Evolutionary conservation across 2,113 vertebrate genomes (phyloP).

Genomic region (Solea senegalensis): DNA sequence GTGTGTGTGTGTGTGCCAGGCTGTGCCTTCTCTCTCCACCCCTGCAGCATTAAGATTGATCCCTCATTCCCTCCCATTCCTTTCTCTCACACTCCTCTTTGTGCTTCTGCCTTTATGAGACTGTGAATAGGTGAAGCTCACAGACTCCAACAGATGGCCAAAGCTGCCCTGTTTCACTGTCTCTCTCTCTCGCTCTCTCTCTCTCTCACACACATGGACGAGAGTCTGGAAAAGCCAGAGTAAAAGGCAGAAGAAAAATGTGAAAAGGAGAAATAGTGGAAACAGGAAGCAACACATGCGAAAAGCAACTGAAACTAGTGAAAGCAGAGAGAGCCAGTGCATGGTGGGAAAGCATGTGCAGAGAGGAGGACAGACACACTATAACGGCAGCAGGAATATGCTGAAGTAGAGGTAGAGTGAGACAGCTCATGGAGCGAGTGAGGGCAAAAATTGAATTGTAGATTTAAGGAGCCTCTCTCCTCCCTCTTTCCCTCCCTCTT

Average conservation of each 20-base stretch:
- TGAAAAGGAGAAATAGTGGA: conserved; percentile 26
- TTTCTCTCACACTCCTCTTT: conserved; percentile 71
- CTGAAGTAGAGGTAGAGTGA: conserved; percentile 21
- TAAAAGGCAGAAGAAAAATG: conserved; percentile 44
- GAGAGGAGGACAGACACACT: conserved; percentile 7
- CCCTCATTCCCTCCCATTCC: conserved; percentile 78
- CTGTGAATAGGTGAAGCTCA: conserved; percentile 79
- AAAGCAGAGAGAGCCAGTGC: conserved; percentile 6
- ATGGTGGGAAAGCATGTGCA: too few species aligned
- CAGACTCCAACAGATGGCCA: conserved; percentile 79
- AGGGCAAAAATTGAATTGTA: conserved; percentile 80
- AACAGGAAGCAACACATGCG: conserved; percentile 33
- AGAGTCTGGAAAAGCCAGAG: conserved; percentile 38
- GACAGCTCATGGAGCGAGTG: conserved; percentile 41
- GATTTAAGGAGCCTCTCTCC: conserved; percentile 76
- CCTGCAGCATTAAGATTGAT: conserved; percentile 77
- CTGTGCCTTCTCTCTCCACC: conserved; percentile 60
- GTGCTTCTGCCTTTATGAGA: conserved; percentile 76
- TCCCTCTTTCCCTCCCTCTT: conserved; percentile 77
- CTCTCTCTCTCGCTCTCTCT: not conserved
- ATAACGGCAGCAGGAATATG: conserved; percentile 13
- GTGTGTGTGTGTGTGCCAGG: conserved; percentile 62
- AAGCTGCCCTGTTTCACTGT: conserved; percentile 69
- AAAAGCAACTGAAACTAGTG: conserved; percentile 32
- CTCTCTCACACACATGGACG: conserved; percentile 50